Percentiles rank a stretch among this genome's conserved stretches.
Conservation (phyloP, 2,113 vertebrate genomes). For the Circaetus gallicus region DNA sequence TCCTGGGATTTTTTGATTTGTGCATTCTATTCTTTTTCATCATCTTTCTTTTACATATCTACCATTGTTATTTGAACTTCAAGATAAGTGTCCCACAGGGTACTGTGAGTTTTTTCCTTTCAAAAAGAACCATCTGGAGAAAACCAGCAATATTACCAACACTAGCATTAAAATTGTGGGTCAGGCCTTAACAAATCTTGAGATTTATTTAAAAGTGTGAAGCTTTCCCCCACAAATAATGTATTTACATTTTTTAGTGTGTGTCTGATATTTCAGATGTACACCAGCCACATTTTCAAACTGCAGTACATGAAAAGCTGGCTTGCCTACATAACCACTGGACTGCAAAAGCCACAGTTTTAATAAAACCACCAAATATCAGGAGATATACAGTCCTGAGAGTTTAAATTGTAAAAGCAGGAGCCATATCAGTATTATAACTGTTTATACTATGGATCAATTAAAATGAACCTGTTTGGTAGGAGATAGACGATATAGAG, state of each 20-base stretch:
- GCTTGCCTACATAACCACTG: background rate
- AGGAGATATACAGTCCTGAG: background rate
- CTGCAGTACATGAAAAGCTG: background rate
- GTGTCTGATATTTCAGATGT: background rate
- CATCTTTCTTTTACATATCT: background rate
- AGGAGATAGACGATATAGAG: background rate
- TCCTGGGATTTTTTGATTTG: background rate
- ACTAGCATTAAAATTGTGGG: slow-evolving; percentile 33
- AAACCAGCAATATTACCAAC: slow-evolving; percentile 34
- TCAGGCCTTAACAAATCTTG: background rate
- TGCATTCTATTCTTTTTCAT: background rate
- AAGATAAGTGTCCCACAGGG: background rate
- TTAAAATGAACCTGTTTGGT: background rate
- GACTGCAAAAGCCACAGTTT: background rate
- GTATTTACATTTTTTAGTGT: background rate
- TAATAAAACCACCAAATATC: background rate
- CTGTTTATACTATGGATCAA: background rate
- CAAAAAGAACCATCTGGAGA: slow-evolving; percentile 40
- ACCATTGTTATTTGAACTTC: background rate
- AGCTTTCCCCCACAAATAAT: background rate
- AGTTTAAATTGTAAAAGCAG: background rate
- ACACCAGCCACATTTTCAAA: background rate
- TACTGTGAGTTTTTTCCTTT: background rate
- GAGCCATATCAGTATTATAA: background rate
- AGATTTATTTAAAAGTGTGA: slow-evolving; percentile 1